Percentiles rank a stretch among this genome's conserved stretches.
Evolutionary conservation across 2,113 vertebrate genomes (phyloP).

Genomic region (Salvelinus alpinus): DNA sequence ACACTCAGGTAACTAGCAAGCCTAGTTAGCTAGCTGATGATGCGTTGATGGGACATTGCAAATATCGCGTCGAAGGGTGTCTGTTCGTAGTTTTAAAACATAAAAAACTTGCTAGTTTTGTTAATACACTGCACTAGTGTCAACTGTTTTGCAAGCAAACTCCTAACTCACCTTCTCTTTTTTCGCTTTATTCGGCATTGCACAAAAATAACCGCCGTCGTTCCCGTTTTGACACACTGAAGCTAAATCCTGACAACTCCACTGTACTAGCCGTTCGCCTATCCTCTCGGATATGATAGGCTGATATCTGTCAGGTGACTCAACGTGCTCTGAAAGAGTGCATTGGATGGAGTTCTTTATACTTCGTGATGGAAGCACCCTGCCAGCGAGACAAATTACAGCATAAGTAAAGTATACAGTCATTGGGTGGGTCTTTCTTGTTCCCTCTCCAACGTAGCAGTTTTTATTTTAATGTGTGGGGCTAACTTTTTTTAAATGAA

Average conservation of each 20-base stretch:
- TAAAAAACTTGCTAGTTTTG: neutral
- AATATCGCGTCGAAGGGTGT: neutral
- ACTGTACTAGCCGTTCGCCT: constrained; percentile 34
- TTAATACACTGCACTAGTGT: neutral
- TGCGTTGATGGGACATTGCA: neutral
- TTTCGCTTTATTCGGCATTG: constrained; percentile 97
- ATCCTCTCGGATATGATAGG: constrained; percentile 52
- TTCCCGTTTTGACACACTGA: constrained; percentile 55
- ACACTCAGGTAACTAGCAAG: neutral
- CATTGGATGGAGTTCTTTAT: no score
- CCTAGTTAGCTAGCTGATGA: neutral
- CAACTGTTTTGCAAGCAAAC: no score
- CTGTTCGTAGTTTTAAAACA: neutral
- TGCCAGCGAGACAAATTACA: constrained; percentile 8
- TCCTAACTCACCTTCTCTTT: constrained; percentile 88
- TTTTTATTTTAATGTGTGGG: no score
- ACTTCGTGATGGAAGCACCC: constrained; percentile 10
- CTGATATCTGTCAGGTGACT: constrained; percentile 57
- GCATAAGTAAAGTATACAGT: neutral
- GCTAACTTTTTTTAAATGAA: no score
- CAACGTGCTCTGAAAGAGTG: neutral
- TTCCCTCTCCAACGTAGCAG: no score
- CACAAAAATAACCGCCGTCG: constrained; percentile 64
- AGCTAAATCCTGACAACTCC: constrained; percentile 65
- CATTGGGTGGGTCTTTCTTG: no score